Conservation (phyloP, 2,888 invertebrate species). For the Meandrusa payeni region DNA sequence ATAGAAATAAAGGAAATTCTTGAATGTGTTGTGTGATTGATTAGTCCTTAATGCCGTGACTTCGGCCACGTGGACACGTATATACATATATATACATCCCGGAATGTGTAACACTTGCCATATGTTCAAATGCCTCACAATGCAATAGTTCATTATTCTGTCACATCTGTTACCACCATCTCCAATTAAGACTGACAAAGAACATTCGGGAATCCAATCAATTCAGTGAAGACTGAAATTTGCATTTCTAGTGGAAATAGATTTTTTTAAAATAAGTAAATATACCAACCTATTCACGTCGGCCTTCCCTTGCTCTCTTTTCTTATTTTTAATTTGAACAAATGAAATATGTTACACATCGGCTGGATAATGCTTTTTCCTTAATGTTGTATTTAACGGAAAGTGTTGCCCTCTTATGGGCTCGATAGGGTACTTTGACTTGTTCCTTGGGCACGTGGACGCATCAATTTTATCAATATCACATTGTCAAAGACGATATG, state of each 20-base stretch:
- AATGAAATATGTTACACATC: constrained; percentile 56
- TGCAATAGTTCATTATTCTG: too few relatives aligned
- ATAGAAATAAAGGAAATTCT: constrained; percentile 77
- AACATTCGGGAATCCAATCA: constrained; percentile 25
- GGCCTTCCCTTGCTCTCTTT: constrained; percentile 71
- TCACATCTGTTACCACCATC: constrained; percentile 26
- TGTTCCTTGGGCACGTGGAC: constrained; percentile 46
- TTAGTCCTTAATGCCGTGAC: constrained; percentile 49
- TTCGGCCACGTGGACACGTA: constrained; percentile 19
- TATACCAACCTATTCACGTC: constrained; percentile 38
- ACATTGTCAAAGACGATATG: constrained; percentile 77
- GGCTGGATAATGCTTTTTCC: constrained; percentile 50
- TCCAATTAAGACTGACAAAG: constrained; percentile 45
- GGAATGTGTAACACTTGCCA: constrained; percentile 68
- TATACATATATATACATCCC: constrained; percentile 40
- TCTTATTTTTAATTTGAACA: constrained; percentile 56
- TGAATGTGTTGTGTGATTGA: constrained; percentile 77
- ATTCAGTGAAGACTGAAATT: constrained; percentile 55
- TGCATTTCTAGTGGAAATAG: constrained; percentile 68
- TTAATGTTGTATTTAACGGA: constrained; percentile 42
- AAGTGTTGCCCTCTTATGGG: constrained; percentile 56
- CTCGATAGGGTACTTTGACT: constrained; percentile 46
- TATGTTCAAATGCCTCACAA: constrained; percentile 37
- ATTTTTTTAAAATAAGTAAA: constrained; percentile 43
- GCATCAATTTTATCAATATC: constrained; percentile 57